A percentile compares a stretch with the other conserved stretches of the same genome.
phyloP scores from a whole-genome alignment of 2,797 vertebrate species.

The Oreochromis grahami region DNA sequence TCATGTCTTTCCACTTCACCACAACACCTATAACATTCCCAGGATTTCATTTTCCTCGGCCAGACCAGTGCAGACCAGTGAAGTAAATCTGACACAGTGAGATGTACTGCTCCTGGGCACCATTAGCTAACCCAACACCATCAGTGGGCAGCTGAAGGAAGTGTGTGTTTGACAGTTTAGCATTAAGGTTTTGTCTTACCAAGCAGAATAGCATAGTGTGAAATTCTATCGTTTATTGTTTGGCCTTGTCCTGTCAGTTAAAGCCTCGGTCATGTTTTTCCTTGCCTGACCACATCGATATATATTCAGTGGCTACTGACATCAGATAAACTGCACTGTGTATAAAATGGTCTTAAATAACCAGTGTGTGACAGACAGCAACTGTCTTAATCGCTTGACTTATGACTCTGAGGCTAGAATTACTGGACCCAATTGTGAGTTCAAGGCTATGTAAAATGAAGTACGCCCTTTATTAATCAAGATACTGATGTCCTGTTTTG shows the following conservation, averaged over 20 bases:
- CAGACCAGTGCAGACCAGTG: slow-evolving; percentile 26
- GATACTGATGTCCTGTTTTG: background rate
- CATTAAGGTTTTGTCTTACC: slow-evolving; percentile 50
- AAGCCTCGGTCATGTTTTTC: slow-evolving; percentile 34
- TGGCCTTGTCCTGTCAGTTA: slow-evolving; percentile 67
- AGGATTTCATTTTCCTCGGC: slow-evolving; percentile 23
- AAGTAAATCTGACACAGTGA: slow-evolving; percentile 32
- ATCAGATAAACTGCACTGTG: slow-evolving; percentile 21
- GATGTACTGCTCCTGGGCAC: slow-evolving; percentile 19
- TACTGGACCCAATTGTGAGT: slow-evolving; percentile 2
- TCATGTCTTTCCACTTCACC: background rate
- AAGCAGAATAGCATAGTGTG: slow-evolving; percentile 28
- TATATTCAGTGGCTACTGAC: slow-evolving; percentile 30
- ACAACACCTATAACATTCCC: background rate
- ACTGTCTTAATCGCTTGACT: slow-evolving; percentile 33
- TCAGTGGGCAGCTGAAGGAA: slow-evolving; percentile 32
- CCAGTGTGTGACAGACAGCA: slow-evolving; percentile 28
- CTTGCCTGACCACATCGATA: slow-evolving; percentile 44
- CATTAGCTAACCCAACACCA: slow-evolving; percentile 12
- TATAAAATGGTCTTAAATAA: slow-evolving; percentile 29
- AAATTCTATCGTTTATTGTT: slow-evolving; percentile 48
- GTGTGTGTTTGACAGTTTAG: slow-evolving; percentile 37
- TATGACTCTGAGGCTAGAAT: slow-evolving; percentile 29
- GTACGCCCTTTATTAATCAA: slow-evolving; percentile 9
- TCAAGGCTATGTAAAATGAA: slow-evolving; percentile 35